These are phyloP conservation scores for silkworm (Bombyx mori) DNA, from an alignment of 1,140 invertebrate species.

Conservation along the genomic window ASM3026992v2 NC_085134.1:6499001-6499500, in stretches of 20 bases:
- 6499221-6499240: slow-evolving; percentile 64
- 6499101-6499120: slow-evolving; percentile 82
- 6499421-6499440: slow-evolving; percentile 33
- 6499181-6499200: slow-evolving; percentile 81
- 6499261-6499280: slow-evolving; percentile 61
- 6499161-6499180: slow-evolving; percentile 80
- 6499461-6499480: slow-evolving; percentile 64
- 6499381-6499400: slow-evolving; percentile 75
- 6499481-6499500: slow-evolving; percentile 59
- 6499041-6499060: slow-evolving; percentile 76
- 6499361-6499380: slow-evolving; percentile 50
- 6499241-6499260: slow-evolving; percentile 44
- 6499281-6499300: slow-evolving; percentile 30
- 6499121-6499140: slow-evolving; percentile 70
- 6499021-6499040: slow-evolving; percentile 68
- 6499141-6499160: slow-evolving; percentile 72
- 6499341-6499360: slow-evolving; percentile 66
- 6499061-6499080: slow-evolving; percentile 79
- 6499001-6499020: slow-evolving; percentile 76
- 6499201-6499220: slow-evolving; percentile 66
- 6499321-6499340: slow-evolving; percentile 63
- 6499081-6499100: slow-evolving; percentile 80
- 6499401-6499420: slow-evolving; percentile 25
- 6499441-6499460: slow-evolving; percentile 28
- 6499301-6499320: slow-evolving; percentile 60